Evolutionary conservation across 2,888 invertebrate species (phyloP), one percentile per base, ranked within the genome.

Genomic region (Agrochola lychnidis): DNA sequence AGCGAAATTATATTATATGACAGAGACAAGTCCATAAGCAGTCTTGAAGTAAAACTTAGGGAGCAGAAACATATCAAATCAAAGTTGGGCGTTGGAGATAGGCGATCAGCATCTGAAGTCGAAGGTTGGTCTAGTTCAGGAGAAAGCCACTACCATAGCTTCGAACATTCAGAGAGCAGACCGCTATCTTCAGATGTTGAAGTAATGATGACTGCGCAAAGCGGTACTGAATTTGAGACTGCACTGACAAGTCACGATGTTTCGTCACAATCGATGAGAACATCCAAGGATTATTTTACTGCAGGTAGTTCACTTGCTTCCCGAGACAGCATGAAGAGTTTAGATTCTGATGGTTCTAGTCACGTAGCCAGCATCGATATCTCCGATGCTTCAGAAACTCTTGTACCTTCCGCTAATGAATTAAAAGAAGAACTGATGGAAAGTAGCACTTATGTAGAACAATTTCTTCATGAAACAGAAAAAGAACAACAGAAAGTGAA

Each of bases 381-480:
- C 57, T 99, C 99, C 53, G 99, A 99, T 94, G 97, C 98, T 45
- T 99, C 99, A 1, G 99, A 99, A 95, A 99, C 99, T 2, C 95
- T 99, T 14, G 98, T 99, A 16, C 99, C 99, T 22, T 99, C 99
- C 4, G 98, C 98, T 14, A 98, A 98, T 91, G 99, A 99, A 92
- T 94, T 98, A 69, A 98, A 98, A 91, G 98, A 98, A 88, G 98
- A 98, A 88, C 97, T 98, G 81, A 97, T 98, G 88, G 97, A 97
- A 84, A 97, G 97, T 80, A 97, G 97, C 82, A 97, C 97, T 51
- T 97, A 97, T 67, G 97, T 97, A 22, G 97, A 97, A 90, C 97
- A 96, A 83, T 97, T 97, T 83, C 83, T 97, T 86, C 94, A 94
- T 91, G 92, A 97, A 94, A 79, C 88, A 42, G 96, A 94, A 86